These are phyloP conservation scores for Deilephila porcellus DNA, from an alignment of 2,888 invertebrate species.

Conservation along the genomic window DNA sequence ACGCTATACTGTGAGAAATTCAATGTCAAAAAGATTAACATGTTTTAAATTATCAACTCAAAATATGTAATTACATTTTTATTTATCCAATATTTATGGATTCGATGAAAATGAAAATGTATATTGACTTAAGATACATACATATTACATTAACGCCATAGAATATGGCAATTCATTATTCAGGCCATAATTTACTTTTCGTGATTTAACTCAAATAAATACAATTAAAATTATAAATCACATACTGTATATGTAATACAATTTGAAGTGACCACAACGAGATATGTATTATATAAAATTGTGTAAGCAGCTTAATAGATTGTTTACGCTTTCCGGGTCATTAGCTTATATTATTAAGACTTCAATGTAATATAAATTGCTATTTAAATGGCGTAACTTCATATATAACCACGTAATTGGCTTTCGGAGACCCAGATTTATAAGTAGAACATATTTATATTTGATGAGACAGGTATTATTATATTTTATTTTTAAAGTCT, in stretches of 20 bases:
- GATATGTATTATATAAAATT: conserved; percentile 5
- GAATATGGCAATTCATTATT: too few species aligned
- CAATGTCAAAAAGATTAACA: too few species aligned
- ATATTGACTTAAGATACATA: too few species aligned
- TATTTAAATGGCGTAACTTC: background rate
- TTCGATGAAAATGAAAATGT: too few species aligned
- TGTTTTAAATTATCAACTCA: too few species aligned
- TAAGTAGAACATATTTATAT: background rate
- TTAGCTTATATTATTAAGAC: background rate
- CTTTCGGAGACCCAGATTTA: background rate
- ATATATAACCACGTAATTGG: background rate
- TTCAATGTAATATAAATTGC: background rate
- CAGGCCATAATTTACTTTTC: too few species aligned
- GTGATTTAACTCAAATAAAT: too few species aligned
- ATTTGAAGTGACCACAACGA: background rate
- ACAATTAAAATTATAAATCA: background rate
- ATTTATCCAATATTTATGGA: too few species aligned
- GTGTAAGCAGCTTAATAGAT: conserved; percentile 4
- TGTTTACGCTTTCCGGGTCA: conserved; percentile 10
- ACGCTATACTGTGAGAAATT: too few species aligned
- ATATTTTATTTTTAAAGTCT: too few species aligned
- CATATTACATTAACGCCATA: too few species aligned
- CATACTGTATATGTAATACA: background rate
- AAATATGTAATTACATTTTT: too few species aligned
- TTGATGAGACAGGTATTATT: background rate